Conservation (phyloP, 1,140 invertebrate species). For the Papilio glaucus region DNA sequence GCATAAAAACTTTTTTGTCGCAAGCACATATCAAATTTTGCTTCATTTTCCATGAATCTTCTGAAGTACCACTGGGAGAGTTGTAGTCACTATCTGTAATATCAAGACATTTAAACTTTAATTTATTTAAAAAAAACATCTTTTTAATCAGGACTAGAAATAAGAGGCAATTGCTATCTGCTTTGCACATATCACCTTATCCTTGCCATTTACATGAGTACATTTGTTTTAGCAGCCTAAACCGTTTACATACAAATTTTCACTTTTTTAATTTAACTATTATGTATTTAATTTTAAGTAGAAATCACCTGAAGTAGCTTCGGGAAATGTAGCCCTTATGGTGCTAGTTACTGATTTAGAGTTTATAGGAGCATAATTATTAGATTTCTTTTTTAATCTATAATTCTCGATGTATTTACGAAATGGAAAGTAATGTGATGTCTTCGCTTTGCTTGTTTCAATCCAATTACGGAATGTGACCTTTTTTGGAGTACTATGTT, state of each 20-base stretch:
- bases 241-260: too few relatives aligned
- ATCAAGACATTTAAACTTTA: too few relatives aligned
- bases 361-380: slow-evolving; percentile 68
- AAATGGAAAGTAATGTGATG: slow-evolving; percentile 71
- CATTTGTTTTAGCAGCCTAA: too few relatives aligned
- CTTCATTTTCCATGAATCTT: slow-evolving; percentile 78
- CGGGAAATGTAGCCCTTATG: slow-evolving; percentile 63
- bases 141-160: slow-evolving; percentile 29
- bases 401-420: slow-evolving; percentile 72
- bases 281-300: slow-evolving; percentile 23
- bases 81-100: slow-evolving; percentile 72
- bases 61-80: slow-evolving; percentile 75
- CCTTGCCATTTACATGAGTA: too few relatives aligned
- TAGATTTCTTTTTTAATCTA: slow-evolving; percentile 67
- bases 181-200: too few relatives aligned
- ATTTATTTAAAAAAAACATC: slow-evolving; percentile 32
- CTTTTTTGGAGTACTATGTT: slow-evolving; percentile 76
- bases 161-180: too few relatives aligned
- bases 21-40: slow-evolving; percentile 79
- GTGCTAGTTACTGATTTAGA: slow-evolving; percentile 65
- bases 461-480: slow-evolving; percentile 76
- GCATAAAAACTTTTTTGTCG: slow-evolving; percentile 78
- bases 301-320: slow-evolving; percentile 61
- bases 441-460: slow-evolving; percentile 75
- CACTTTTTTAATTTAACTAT: too few relatives aligned